phyloP scores from a whole-genome alignment of 2,113 vertebrate genomes.

The Rhynchopsitta pachyrhyncha region DNA sequence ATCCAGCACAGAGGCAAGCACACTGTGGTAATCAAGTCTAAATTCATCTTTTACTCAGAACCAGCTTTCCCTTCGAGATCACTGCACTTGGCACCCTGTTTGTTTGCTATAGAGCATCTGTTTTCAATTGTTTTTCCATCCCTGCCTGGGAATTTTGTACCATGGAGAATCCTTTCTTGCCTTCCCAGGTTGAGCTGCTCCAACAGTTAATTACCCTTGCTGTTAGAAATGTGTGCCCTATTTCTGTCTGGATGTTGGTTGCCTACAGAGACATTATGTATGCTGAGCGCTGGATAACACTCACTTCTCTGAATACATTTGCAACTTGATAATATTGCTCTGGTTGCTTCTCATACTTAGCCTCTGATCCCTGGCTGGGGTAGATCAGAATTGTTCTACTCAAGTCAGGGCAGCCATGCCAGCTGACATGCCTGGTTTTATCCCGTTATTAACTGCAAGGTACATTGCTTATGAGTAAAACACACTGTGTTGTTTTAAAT shows the following conservation, averaged over 20 bases:
- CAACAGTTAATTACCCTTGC: background rate
- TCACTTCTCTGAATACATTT: constrained; percentile 26
- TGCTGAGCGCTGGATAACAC: background rate
- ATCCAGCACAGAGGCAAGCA: background rate
- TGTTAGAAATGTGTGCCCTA: background rate
- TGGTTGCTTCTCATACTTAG: background rate
- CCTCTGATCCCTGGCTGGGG: background rate
- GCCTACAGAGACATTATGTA: constrained; percentile 15
- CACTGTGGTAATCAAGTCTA: accelerated
- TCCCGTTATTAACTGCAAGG: background rate
- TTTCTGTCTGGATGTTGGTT: background rate
- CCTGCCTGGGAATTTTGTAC: background rate
- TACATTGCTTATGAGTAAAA: background rate
- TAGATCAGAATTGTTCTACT: background rate
- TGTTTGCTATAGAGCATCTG: background rate
- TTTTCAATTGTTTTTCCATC: background rate
- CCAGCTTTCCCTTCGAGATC: accelerated
- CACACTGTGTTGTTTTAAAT: background rate
- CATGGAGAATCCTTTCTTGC: background rate
- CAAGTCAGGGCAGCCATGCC: background rate
- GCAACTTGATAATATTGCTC: background rate
- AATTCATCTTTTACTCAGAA: background rate
- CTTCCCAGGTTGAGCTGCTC: background rate
- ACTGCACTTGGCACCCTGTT: background rate
- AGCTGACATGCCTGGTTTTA: background rate